These are phyloP conservation scores for Anarhynchus alexandrinus DNA, from an alignment of 2,113 vertebrate genomes.

Conservation along the genomic window DNA sequence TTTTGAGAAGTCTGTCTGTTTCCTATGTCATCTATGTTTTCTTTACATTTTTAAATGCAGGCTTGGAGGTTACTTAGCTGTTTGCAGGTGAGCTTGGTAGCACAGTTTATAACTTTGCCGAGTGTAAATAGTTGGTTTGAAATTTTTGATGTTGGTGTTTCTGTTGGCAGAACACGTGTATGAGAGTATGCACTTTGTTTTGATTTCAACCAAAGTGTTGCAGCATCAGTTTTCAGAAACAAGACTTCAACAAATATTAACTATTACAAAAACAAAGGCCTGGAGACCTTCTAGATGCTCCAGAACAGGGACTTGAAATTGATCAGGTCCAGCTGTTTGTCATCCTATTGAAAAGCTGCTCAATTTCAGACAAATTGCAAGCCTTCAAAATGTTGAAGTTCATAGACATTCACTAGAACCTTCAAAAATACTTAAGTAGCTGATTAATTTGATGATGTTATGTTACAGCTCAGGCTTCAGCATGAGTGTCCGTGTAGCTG, in stretches of 20 bases:
- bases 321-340: background rate
- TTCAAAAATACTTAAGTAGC: background rate
- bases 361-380: background rate
- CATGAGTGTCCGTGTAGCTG: background rate
- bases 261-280: background rate
- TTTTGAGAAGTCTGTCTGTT: background rate
- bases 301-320: background rate
- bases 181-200: background rate
- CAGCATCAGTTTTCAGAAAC: background rate
- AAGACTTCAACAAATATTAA: background rate
- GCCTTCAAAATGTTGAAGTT: background rate
- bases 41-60: background rate
- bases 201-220: background rate
- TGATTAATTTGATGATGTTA: background rate
- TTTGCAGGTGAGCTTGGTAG: background rate
- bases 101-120: background rate
- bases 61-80: background rate
- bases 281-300: background rate
- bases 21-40: background rate
- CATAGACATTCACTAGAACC: background rate
- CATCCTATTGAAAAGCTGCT: background rate
- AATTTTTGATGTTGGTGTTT: background rate
- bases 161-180: rapidly evolving
- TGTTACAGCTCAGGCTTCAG: background rate
- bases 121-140: background rate